Percentiles rank a stretch among this genome's conserved stretches.
Evolutionary conservation across 2,113 vertebrate genomes (phyloP).

Genomic region (Carassius auratus): DNA sequence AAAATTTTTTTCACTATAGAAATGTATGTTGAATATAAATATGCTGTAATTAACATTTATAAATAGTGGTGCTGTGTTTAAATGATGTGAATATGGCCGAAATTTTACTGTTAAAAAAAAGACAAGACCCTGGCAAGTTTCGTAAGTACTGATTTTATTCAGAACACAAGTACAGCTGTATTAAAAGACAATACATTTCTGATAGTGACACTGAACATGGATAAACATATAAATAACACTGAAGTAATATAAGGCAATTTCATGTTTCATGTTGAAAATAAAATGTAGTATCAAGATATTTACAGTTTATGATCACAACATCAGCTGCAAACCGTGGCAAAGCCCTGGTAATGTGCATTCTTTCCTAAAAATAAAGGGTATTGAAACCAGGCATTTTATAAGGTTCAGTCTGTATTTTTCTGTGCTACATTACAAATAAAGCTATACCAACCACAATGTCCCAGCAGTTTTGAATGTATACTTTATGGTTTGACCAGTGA

Average conservation of each 20-base stretch:
- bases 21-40: neutral
- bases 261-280: neutral
- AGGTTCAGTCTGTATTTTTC: neutral
- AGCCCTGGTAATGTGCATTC: neutral
- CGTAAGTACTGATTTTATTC: constrained; percentile 8
- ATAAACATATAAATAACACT: constrained; percentile 33
- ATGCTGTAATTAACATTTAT: neutral
- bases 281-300: neutral
- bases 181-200: neutral
- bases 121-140: neutral
- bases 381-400: neutral
- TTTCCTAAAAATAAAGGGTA: neutral
- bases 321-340: neutral
- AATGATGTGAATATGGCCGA: neutral
- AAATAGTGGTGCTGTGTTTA: neutral
- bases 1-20: neutral
- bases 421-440: neutral
- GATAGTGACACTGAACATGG: neutral
- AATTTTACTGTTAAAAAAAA: neutral
- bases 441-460: neutral
- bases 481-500: neutral
- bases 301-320: neutral
- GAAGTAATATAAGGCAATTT: constrained; percentile 5
- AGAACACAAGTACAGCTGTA: constrained; percentile 22
- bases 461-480: neutral